phyloP scores from a whole-genome alignment of 2,888 invertebrate genomes.

The Tenthredo mesomela region DNA sequence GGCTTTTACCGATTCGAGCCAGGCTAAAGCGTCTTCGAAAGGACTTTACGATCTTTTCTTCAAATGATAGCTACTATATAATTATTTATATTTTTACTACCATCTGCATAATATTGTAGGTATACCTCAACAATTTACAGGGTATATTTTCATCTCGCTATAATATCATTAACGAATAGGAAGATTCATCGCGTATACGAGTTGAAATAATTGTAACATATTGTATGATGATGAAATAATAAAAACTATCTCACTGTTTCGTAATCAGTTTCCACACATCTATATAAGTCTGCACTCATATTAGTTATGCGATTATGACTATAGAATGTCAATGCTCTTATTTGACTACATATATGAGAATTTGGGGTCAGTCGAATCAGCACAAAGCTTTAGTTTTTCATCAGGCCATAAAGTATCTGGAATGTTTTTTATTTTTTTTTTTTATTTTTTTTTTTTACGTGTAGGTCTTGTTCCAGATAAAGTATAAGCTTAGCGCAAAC shows the following conservation, averaged over 20 bases:
- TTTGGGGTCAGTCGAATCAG: neutral
- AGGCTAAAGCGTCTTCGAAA: neutral
- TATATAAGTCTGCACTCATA: no score
- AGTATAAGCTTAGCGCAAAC: constrained; percentile 29
- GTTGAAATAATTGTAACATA: neutral
- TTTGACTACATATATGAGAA: no score
- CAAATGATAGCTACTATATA: neutral
- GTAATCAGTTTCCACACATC: neutral
- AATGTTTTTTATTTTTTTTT: neutral
- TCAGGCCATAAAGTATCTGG: neutral
- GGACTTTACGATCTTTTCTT: constrained; percentile 42
- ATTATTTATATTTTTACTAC: neutral
- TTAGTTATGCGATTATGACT: no score
- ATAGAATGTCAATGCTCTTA: neutral
- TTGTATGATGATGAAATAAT: neutral
- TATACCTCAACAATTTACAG: neutral
- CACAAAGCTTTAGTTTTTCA: neutral
- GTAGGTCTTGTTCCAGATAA: constrained; percentile 18
- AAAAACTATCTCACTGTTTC: neutral
- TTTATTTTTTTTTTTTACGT: neutral
- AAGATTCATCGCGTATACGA: neutral
- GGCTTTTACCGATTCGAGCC: constrained; percentile 61
- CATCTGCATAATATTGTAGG: neutral
- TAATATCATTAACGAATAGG: neutral
- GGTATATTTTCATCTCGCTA: neutral